phyloP scores from a whole-genome alignment of 2,888 invertebrate genomes.

The Cheilosia scutellata region DNA sequence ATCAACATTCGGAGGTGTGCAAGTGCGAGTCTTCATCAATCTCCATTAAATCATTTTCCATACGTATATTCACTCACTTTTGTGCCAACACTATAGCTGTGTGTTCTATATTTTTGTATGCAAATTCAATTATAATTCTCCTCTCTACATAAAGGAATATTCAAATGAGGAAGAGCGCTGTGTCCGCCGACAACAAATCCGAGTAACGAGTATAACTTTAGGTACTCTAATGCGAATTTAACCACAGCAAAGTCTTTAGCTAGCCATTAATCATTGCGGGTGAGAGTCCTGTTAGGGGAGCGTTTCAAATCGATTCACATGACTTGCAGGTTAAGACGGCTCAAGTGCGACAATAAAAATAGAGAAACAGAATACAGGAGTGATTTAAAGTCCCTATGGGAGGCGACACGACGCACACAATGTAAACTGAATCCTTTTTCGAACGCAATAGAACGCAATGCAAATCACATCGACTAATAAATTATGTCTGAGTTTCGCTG shows the following conservation, averaged over 20 bases:
- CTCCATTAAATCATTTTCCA: constrained; percentile 44
- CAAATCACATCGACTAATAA: constrained; percentile 36
- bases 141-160: not conserved
- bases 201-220: not conserved
- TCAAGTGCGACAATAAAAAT: not conserved
- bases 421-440: constrained; percentile 12
- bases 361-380: not conserved
- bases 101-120: constrained; percentile 4
- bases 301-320: constrained; percentile 40
- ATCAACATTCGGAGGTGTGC: constrained; percentile 13
- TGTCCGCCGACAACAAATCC: constrained; percentile 6
- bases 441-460: constrained; percentile 29
- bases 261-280: constrained; percentile 48
- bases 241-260: constrained; percentile 22
- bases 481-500: constrained; percentile 24
- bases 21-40: constrained; percentile 49
- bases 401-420: not conserved
- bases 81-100: not conserved
- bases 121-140: constrained; percentile 42
- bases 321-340: constrained; percentile 19
- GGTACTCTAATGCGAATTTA: constrained; percentile 37
- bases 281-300: not conserved
- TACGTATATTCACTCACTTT: not conserved
- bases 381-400: constrained; percentile 19
- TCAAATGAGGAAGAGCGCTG: not conserved